phyloP scores from a whole-genome alignment of 1,140 invertebrate genomes.

The Bradysia coprophila region DNA sequence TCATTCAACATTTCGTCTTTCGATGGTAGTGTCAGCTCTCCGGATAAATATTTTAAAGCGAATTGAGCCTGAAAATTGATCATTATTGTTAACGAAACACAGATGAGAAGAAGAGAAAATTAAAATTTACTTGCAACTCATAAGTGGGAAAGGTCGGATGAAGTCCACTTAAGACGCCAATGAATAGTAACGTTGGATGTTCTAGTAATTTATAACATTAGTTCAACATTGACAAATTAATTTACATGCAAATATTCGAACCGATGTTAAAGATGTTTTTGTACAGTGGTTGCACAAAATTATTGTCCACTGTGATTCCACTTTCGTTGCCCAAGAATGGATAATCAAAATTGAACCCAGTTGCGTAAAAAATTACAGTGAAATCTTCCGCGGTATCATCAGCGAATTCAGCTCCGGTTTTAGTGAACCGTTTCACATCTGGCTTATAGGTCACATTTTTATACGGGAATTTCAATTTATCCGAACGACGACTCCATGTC shows the following conservation, averaged over 20 bases:
- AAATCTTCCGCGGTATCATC: not conserved
- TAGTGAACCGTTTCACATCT: not conserved
- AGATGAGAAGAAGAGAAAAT: not conserved
- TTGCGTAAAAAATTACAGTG: not conserved
- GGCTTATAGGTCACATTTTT: not conserved
- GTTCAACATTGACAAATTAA: too few species aligned
- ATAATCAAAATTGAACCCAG: not conserved
- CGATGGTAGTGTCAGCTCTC: not conserved
- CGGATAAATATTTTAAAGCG: not conserved
- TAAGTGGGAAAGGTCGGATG: not conserved
- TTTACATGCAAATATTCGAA: too few species aligned
- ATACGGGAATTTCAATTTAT: not conserved
- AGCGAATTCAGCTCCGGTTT: not conserved
- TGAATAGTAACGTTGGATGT: not conserved
- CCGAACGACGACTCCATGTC: not conserved
- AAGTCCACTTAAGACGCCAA: too few species aligned
- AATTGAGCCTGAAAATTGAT: not conserved
- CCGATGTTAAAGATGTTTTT: not conserved
- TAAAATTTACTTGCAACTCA: not conserved
- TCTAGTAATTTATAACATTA: too few species aligned
- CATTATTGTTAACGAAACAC: not conserved
- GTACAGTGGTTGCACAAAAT: not conserved
- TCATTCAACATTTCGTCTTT: not conserved
- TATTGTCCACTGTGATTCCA: not conserved
- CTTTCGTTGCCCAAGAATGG: not conserved